Evolutionary conservation across 1,140 invertebrate genomes (phyloP).

Genomic region (Trypoxylus dichotomus): DNA sequence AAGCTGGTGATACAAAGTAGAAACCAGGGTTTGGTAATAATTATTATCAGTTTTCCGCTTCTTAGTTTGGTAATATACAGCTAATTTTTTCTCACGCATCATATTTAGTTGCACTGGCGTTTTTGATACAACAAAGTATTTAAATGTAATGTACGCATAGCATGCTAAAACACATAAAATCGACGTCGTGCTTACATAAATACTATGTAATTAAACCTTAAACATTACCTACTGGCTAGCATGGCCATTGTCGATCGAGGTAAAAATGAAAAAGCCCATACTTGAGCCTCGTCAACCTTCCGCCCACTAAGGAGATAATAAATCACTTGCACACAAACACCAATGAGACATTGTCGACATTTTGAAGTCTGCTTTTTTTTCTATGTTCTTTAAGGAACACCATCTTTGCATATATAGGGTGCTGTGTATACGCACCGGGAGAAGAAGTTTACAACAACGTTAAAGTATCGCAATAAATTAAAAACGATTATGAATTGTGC

Average conservation of each 20-base stretch:
- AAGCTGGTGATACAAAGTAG: too few relatives aligned
- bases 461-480: slow-evolving; percentile 22
- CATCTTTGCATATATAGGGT: not conserved
- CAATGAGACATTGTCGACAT: slow-evolving; percentile 8
- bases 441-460: slow-evolving; percentile 13
- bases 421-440: not conserved
- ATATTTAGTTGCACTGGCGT: too few relatives aligned
- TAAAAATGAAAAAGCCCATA: not conserved
- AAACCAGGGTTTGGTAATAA: too few relatives aligned
- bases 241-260: not conserved
- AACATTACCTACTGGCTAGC: not conserved
- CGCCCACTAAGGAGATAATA: not conserved
- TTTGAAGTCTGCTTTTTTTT: not conserved
- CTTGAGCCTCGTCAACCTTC: not conserved
- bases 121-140: not conserved
- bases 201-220: slow-evolving; percentile 11
- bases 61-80: too few relatives aligned
- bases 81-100: too few relatives aligned
- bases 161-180: not conserved
- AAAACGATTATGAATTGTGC: slow-evolving; percentile 27
- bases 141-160: not conserved
- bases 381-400: not conserved
- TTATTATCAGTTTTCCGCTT: too few relatives aligned
- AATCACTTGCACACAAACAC: not conserved
- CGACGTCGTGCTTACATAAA: slow-evolving; percentile 7